Conservation (phyloP, 2,797 vertebrate species). For the Geotrypetes seraphini region DNA sequence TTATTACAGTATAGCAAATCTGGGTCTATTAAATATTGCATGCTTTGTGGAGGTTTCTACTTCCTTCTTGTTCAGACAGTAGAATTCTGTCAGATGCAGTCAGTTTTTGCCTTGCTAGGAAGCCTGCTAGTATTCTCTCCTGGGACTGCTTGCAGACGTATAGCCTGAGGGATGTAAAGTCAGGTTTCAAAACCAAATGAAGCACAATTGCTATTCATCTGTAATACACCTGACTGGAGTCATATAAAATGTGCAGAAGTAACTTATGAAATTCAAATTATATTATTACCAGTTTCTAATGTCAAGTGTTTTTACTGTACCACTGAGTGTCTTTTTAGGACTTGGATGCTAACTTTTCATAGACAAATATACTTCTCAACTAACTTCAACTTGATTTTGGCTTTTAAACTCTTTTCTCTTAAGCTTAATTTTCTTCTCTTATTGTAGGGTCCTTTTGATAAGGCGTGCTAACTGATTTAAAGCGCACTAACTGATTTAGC, state of each 20-base stretch:
- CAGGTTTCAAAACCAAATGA: conserved; percentile 46
- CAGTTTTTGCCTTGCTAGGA: conserved; percentile 29
- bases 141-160: conserved; percentile 24
- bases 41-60: conserved; percentile 11
- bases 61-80: conserved; percentile 16
- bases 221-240: conserved; percentile 27
- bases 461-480: too few relatives aligned
- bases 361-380: too few relatives aligned
- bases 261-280: conserved; percentile 43
- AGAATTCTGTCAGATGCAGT: conserved; percentile 23
- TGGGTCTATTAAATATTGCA: background rate
- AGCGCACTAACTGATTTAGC: too few relatives aligned
- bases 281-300: conserved; percentile 40
- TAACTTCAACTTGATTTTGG: too few relatives aligned
- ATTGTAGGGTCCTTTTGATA: too few relatives aligned
- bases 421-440: too few relatives aligned
- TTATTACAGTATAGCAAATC: background rate
- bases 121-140: conserved; percentile 11
- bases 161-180: conserved; percentile 35
- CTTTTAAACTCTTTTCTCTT: too few relatives aligned
- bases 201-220: conserved; percentile 30
- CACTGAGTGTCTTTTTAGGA: too few relatives aligned
- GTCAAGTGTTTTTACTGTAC: conserved; percentile 35
- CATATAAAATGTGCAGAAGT: conserved; percentile 36
- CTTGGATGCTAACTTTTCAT: too few relatives aligned